Evolutionary conservation across 2,797 vertebrate species (phyloP).

Genomic region (Dallia pectoralis): DNA sequence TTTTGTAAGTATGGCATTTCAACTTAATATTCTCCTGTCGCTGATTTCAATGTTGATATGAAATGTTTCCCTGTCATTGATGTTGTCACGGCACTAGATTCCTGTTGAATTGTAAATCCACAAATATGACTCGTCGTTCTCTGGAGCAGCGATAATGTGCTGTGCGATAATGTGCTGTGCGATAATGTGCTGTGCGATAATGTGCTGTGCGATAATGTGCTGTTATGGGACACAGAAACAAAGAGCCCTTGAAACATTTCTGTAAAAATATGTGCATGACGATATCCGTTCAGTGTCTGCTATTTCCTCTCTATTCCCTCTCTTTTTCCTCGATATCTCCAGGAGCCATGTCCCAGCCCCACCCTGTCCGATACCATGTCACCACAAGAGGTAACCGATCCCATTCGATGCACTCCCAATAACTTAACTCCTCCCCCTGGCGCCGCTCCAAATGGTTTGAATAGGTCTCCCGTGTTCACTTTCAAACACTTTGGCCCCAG

Average conservation of each 20-base stretch:
- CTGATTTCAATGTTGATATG: background rate
- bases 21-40: slow-evolving; percentile 13
- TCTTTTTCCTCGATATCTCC: slow-evolving; percentile 38
- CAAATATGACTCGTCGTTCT: background rate
- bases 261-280: background rate
- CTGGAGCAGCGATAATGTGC: background rate
- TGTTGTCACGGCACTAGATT: background rate
- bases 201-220: background rate
- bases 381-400: slow-evolving; percentile 62
- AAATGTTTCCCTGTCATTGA: background rate
- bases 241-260: too few relatives aligned
- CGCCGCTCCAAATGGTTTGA: background rate
- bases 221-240: background rate
- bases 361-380: slow-evolving; percentile 78
- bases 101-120: background rate
- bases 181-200: too few relatives aligned
- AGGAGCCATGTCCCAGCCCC: slow-evolving; percentile 68
- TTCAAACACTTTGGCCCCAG: slow-evolving; percentile 16
- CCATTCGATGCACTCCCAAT: background rate
- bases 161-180: too few relatives aligned
- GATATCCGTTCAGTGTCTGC: background rate
- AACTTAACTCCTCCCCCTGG: background rate
- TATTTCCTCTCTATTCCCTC: slow-evolving; percentile 8
- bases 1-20: slow-evolving; percentile 37
- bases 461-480: slow-evolving; percentile 32